Evolutionary conservation across 1,140 invertebrate genomes (phyloP).

Genomic region (Muscidifurax raptorellus): DNA sequence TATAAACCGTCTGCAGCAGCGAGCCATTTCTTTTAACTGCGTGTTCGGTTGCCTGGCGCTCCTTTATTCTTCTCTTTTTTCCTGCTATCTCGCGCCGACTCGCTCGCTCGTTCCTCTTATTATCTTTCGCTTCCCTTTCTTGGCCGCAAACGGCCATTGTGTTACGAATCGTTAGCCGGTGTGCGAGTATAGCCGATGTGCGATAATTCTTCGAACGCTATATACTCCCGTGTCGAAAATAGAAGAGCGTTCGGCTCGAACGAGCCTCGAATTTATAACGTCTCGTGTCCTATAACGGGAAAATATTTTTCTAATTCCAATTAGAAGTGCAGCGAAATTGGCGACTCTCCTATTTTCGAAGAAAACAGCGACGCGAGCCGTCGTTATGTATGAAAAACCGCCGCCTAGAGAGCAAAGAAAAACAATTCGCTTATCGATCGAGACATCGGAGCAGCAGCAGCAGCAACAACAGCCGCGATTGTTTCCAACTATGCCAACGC

Average conservation of each 20-base stretch:
- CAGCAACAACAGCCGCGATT: constrained; percentile 22
- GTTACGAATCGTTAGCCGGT: constrained; percentile 24
- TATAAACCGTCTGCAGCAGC: constrained; percentile 42
- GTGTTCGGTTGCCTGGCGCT: not conserved
- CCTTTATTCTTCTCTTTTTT: not conserved
- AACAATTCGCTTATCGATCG: constrained; percentile 42
- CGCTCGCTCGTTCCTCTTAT: not conserved
- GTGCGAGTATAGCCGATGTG: constrained; percentile 9
- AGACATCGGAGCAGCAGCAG: constrained; percentile 16
- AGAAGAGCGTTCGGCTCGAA: constrained; percentile 33
- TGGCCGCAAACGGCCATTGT: constrained; percentile 43
- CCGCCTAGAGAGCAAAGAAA: not conserved
- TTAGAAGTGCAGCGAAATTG: constrained; percentile 29
- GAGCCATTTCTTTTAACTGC: constrained; percentile 28
- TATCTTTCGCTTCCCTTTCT: constrained; percentile 28
- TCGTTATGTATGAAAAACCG: not conserved
- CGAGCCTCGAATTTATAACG: constrained; percentile 21
- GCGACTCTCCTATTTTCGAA: constrained; percentile 9
- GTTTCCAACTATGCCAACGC: constrained; percentile 25
- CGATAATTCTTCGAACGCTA: constrained; percentile 27
- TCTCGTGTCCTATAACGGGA: not conserved
- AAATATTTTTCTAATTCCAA: constrained; percentile 43
- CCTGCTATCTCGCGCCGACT: not conserved
- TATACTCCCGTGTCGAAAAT: constrained; percentile 33
- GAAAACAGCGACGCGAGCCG: not conserved